These are phyloP conservation scores for Strix aluco DNA, from an alignment of 2,113 vertebrate genomes.

Conservation along the genomic window DNA sequence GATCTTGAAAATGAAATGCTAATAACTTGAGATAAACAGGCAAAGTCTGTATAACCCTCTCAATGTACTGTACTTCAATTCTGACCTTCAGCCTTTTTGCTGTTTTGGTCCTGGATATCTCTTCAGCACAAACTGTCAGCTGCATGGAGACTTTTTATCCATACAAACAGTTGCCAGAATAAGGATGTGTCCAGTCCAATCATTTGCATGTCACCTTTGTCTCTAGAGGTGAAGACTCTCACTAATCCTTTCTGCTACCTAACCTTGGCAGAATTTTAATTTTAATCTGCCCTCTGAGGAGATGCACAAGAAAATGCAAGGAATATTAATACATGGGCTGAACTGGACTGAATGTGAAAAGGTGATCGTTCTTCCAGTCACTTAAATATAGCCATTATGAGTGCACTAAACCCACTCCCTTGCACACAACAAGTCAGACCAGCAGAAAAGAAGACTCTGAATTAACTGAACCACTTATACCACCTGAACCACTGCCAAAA, in stretches of 20 bases:
- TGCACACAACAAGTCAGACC: not conserved
- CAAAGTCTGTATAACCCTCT: not conserved
- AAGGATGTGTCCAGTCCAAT: constrained; percentile 30
- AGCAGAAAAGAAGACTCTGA: not conserved
- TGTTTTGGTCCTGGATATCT: constrained; percentile 26
- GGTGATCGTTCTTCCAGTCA: not conserved
- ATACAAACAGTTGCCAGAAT: not conserved
- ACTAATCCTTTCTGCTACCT: constrained; percentile 55
- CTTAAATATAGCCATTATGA: not conserved
- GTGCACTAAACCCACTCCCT: not conserved
- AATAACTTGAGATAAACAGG: constrained; percentile 2
- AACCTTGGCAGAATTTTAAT: constrained; percentile 63
- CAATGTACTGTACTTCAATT: not conserved
- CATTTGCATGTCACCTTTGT: constrained; percentile 48
- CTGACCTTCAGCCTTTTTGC: constrained; percentile 48
- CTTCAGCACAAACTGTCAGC: constrained; percentile 14
- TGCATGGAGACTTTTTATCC: constrained; percentile 6
- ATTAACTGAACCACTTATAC: not conserved
- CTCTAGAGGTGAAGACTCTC: constrained; percentile 51
- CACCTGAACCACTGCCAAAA: not conserved
- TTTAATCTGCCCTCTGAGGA: constrained; percentile 61
- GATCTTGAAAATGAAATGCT: constrained; percentile 29
- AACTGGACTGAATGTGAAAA: constrained; percentile 6
- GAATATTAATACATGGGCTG: constrained; percentile 51
- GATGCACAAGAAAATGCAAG: constrained; percentile 32